These are phyloP conservation scores for Lerista edwardsae DNA, from an alignment of 2,797 vertebrate genomes.

Conservation along the genomic window DNA sequence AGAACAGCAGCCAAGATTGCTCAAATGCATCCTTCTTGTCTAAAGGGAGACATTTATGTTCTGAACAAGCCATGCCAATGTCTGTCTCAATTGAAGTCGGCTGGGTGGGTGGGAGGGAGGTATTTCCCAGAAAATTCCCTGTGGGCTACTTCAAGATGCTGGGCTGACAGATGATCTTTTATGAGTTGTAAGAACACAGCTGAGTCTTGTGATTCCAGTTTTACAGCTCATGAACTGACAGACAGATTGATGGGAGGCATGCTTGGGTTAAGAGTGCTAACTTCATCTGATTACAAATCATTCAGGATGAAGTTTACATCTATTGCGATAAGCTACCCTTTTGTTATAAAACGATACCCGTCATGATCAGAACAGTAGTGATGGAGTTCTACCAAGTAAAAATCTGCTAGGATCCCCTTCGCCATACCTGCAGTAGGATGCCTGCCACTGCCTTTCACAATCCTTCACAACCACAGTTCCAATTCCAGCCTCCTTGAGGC, in stretches of 20 bases:
- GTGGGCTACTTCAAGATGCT: constrained; percentile 55
- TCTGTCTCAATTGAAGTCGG: constrained; percentile 49
- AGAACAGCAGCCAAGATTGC: constrained; percentile 4
- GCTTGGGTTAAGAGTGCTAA: constrained; percentile 23
- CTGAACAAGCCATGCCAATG: constrained; percentile 42
- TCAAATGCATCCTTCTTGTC: constrained; percentile 5
- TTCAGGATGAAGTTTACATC: constrained; percentile 3
- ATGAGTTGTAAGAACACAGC: constrained; percentile 53
- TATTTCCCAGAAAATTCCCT: constrained; percentile 61
- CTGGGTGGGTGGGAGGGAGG: constrained; percentile 1
- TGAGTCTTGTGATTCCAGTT: constrained; percentile 41
- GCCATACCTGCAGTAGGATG: no score
- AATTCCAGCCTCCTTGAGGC: no score
- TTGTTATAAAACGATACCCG: background rate
- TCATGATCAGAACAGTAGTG: background rate
- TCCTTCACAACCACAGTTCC: background rate
- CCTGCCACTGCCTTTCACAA: background rate
- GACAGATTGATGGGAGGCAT: background rate
- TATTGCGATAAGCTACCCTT: constrained; percentile 13
- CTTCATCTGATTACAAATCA: constrained; percentile 11
- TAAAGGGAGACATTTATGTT: constrained; percentile 22
- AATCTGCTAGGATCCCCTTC: background rate
- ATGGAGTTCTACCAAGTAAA: background rate
- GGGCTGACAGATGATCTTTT: constrained; percentile 54
- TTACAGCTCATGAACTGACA: constrained; percentile 10